Conservation (phyloP, 2,888 invertebrate genomes). For the Drosophila siamana region DNA sequence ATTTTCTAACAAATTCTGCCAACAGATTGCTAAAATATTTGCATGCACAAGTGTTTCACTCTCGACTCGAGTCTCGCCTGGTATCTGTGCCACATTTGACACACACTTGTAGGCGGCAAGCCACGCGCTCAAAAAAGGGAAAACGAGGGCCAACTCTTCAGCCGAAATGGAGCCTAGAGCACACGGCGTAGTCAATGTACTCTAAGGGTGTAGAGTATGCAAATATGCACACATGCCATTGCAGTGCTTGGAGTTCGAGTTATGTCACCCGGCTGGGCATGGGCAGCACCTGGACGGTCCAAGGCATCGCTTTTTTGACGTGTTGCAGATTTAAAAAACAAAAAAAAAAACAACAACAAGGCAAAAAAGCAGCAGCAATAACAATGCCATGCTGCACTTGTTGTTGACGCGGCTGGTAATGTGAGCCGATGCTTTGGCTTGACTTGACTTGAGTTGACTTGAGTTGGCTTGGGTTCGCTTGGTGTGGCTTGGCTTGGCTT, state of each 20-base stretch:
- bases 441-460: too few species aligned
- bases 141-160: neutral
- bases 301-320: conserved; percentile 49
- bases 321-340: conserved; percentile 52
- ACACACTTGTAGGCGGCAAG: conserved; percentile 49
- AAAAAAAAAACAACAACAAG: conserved; percentile 19
- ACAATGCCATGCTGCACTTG: conserved; percentile 61
- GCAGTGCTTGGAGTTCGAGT: conserved; percentile 51
- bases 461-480: too few species aligned
- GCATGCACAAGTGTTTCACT: conserved; percentile 72
- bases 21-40: conserved; percentile 65
- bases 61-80: conserved; percentile 19
- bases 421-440: conserved; percentile 41
- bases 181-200: conserved; percentile 1
- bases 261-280: conserved; percentile 61
- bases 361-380: conserved; percentile 35
- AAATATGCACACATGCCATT: conserved; percentile 36
- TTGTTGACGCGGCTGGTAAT: conserved; percentile 56
- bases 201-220: conserved; percentile 32
- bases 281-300: conserved; percentile 50
- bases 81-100: conserved; percentile 51
- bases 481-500: too few species aligned
- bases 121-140: conserved; percentile 24
- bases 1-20: conserved; percentile 79
- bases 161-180: too few species aligned